A percentile compares a stretch with the other conserved stretches of the same genome.
Evolutionary conservation across 2,888 invertebrate genomes (phyloP).

Genomic region (Diplolepis rosae): DNA sequence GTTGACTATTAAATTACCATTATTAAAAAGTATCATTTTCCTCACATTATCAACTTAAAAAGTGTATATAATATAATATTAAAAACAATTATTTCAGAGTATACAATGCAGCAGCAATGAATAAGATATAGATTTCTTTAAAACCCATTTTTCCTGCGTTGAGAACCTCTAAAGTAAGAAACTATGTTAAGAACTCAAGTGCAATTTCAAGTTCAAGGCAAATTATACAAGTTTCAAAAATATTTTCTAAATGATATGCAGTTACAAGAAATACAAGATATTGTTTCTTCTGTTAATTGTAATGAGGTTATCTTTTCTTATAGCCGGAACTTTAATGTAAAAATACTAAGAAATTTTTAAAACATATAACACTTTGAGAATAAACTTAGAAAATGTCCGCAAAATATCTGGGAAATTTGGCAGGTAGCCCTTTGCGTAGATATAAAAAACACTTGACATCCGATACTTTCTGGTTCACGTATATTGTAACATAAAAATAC

Average conservation of each 20-base stretch:
- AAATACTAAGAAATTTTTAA: not conserved
- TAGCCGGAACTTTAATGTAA: too few relatives aligned
- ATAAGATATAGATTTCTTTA: too few relatives aligned
- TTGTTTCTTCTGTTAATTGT: too few relatives aligned
- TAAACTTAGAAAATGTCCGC: not conserved
- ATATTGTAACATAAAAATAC: not conserved
- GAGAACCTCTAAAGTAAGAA: not conserved
- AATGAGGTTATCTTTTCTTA: too few relatives aligned
- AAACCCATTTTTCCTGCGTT: not conserved
- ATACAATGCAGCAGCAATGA: too few relatives aligned
- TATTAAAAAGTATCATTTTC: too few relatives aligned
- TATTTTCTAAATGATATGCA: not conserved
- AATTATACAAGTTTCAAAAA: not conserved
- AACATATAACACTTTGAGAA: not conserved
- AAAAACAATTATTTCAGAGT: too few relatives aligned
- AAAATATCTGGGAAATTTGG: constrained; percentile 20
- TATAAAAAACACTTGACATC: not conserved
- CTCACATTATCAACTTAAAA: too few relatives aligned
- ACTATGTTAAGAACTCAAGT: not conserved
- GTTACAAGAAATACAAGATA: too few relatives aligned
- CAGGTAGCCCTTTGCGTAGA: not conserved
- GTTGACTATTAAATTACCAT: too few relatives aligned
- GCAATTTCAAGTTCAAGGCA: constrained; percentile 23
- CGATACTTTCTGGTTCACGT: not conserved
- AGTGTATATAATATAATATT: too few relatives aligned